Evolutionary conservation across 2,113 vertebrate genomes (phyloP).

Genomic region (Elaphurus davidianus): DNA sequence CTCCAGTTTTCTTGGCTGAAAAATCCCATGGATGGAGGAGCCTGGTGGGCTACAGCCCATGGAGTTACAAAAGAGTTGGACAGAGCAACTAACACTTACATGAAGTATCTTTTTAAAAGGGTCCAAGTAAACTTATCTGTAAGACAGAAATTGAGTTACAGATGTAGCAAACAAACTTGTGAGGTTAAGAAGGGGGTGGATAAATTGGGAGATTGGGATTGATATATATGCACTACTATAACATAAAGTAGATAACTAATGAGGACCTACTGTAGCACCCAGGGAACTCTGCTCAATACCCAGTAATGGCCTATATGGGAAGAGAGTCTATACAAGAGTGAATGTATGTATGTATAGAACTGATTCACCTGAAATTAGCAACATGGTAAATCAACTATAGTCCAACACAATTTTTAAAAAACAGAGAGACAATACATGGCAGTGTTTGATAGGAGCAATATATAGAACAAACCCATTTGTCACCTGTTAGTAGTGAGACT

Average conservation of each 20-base stretch:
- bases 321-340: not conserved
- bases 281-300: not conserved
- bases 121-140: not conserved
- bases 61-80: not conserved
- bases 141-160: not conserved
- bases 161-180: not conserved
- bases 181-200: not conserved
- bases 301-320: too few relatives aligned
- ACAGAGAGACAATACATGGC: not conserved
- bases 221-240: not conserved
- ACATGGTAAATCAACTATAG: not conserved
- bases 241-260: not conserved
- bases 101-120: not conserved
- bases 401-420: not conserved
- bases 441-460: not conserved
- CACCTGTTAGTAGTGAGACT: not conserved
- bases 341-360: not conserved
- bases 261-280: not conserved
- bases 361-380: not conserved
- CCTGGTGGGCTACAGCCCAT: not conserved
- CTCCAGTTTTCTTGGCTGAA: not conserved
- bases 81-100: not conserved
- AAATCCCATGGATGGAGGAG: not conserved
- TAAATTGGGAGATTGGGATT: not conserved
- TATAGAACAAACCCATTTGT: not conserved